Evolutionary conservation across 2,113 vertebrate species (phyloP), one percentile per base, ranked within the genome.

Genomic region (Puma concolor): DNA sequence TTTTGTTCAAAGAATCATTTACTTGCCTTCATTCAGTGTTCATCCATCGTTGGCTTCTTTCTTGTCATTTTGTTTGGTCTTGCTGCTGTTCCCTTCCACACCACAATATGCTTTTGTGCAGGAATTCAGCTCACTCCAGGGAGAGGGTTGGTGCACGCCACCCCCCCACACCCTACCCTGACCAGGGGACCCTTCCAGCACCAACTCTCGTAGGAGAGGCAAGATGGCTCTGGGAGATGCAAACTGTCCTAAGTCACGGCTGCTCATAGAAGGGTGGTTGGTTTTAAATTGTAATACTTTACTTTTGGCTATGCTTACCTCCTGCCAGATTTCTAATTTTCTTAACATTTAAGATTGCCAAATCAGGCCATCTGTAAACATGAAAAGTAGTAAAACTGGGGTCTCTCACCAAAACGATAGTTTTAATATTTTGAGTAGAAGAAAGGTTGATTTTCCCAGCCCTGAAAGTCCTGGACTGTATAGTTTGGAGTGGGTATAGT

Each of bases 341-440:
- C 98, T 63, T 98, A 98, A 98, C 93, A 98, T 97, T 98, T 98
- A 98, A 93, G 96, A 97, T 97, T 98, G 98, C 98, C 98, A 99
- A 99, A 98, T 98, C 98, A 98, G 98, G 90, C 99, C 99, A 99
- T 99, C 99, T 99, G 99, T 98, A 99, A 98, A 98, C 97, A 98
- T 82, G 96, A 91, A 97, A 97, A 97, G 95, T 91, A 93, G 94
- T 97, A 98, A 98, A 98, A 97, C 96, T 96, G 97, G 72, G 97
- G 95, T 96, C 95, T 98, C 94, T 97, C 93, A 98, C 98, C 97
- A 97, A 96, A 98, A 80, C 60, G 93, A 88, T 83, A 94, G 94
- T 66, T 97, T 93, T 97, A 66, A 31, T 97, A 91, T 80, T 88
- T 95, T 94, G 95, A 96, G 95, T 95, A 80, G 74, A 97, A 97